Percentiles rank a stretch among this genome's conserved stretches.
These are phyloP conservation scores for Hirundichthys speculiger DNA, from an alignment of 2,113 vertebrate genomes.

Conservation along the genomic window DNA sequence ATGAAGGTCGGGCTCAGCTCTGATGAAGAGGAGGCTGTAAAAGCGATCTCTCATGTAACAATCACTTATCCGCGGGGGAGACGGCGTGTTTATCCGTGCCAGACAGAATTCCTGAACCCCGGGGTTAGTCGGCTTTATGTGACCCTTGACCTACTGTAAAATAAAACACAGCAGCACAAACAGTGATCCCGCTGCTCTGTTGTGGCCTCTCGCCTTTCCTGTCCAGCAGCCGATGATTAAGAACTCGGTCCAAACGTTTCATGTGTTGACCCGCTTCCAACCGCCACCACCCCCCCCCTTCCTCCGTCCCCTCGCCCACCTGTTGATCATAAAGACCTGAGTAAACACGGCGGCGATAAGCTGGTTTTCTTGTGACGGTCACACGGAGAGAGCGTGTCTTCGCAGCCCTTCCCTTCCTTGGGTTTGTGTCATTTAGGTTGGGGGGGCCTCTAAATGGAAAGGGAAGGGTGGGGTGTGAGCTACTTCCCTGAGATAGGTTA, in stretches of 20 bases:
- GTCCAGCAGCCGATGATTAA: constrained; percentile 34
- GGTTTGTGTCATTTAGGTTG: constrained; percentile 50
- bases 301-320: constrained; percentile 45
- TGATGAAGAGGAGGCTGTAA: background rate
- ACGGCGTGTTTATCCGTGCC: constrained; percentile 11
- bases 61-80: constrained; percentile 21
- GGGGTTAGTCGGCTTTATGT: constrained; percentile 14
- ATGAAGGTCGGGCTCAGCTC: background rate
- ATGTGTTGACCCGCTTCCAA: constrained; percentile 65
- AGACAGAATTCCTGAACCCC: constrained; percentile 8
- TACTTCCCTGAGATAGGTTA: constrained; percentile 21
- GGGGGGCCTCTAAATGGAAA: constrained; percentile 38
- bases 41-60: constrained; percentile 4
- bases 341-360: constrained; percentile 57
- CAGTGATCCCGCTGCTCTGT: background rate
- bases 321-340: constrained; percentile 60
- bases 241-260: constrained; percentile 52
- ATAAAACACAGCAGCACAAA: constrained; percentile 48
- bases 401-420: constrained; percentile 56
- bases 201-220: constrained; percentile 29
- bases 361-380: constrained; percentile 41
- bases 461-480: constrained; percentile 34
- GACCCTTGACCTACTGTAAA: constrained; percentile 40
- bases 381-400: constrained; percentile 44
- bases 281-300: constrained; percentile 10